Percentiles rank a stretch among this genome's conserved stretches.
These are phyloP conservation scores for Tolypeutes matacus DNA, from an alignment of 2,797 vertebrate species.

Conservation along the genomic window DNA sequence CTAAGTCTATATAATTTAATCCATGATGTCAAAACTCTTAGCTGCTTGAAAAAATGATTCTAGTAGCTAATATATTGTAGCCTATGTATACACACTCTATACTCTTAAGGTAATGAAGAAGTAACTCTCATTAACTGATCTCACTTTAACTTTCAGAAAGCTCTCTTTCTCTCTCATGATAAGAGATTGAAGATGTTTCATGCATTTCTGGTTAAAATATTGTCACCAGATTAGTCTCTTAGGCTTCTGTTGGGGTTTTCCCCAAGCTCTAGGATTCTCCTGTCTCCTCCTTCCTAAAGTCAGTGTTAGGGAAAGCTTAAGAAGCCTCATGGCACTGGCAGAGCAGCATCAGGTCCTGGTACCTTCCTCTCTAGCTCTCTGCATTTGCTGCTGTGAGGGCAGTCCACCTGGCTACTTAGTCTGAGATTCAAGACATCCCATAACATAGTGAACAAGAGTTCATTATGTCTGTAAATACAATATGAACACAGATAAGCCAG, in stretches of 20 bases:
- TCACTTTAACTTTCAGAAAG: constrained; percentile 20
- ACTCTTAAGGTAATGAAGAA: not conserved
- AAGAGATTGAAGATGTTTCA: not conserved
- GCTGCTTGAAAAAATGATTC: not conserved
- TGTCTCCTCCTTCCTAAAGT: not conserved
- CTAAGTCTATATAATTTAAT: not conserved
- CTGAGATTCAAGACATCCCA: not conserved
- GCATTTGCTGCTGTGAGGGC: not conserved
- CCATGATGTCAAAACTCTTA: not conserved
- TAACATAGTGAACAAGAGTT: not conserved
- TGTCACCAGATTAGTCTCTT: not conserved
- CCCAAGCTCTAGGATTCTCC: not conserved
- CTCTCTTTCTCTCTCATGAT: not conserved
- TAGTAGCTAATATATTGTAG: not conserved
- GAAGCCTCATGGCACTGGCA: not conserved
- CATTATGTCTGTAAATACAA: not conserved
- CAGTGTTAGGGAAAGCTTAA: not conserved
- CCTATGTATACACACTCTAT: not conserved
- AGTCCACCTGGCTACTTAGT: not conserved
- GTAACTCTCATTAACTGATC: not conserved
- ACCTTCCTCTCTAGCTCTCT: not conserved
- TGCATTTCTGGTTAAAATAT: not conserved
- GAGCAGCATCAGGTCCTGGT: not conserved
- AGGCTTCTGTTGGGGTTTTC: not conserved
- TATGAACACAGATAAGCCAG: not conserved